phyloP scores from a whole-genome alignment of 2,888 invertebrate species.

The Cyclophora albipunctata region DNA sequence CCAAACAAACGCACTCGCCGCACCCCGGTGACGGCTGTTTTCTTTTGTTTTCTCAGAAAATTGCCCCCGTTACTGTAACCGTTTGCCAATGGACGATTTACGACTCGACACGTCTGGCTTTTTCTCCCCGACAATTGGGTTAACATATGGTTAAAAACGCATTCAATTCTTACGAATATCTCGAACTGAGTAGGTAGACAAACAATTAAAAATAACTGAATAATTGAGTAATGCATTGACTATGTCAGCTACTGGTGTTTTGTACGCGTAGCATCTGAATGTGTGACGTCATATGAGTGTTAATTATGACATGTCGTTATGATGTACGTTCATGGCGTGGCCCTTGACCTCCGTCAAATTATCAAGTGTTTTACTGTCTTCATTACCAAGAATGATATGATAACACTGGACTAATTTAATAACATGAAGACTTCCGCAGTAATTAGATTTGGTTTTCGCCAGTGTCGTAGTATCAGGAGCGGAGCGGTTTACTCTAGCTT shows the following conservation, averaged over 20 bases:
- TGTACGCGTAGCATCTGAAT: too few relatives aligned
- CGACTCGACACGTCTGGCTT: conserved; percentile 14
- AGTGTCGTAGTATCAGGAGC: too few relatives aligned
- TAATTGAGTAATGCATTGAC: too few relatives aligned
- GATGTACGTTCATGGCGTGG: neutral
- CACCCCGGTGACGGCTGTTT: conserved; percentile 16
- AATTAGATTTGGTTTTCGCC: too few relatives aligned
- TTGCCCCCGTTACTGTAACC: conserved; percentile 8
- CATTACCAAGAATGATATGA: too few relatives aligned
- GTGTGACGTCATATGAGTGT: neutral
- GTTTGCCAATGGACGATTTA: conserved; percentile 9
- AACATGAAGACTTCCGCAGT: too few relatives aligned
- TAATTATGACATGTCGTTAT: neutral
- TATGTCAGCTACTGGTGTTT: too few relatives aligned
- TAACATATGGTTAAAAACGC: conserved; percentile 15
- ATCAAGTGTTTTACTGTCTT: too few relatives aligned
- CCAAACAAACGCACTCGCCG: conserved; percentile 39
- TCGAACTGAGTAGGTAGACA: neutral
- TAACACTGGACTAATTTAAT: too few relatives aligned
- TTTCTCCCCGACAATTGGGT: conserved; percentile 14
- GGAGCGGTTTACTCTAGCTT: too few relatives aligned
- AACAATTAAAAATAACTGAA: too few relatives aligned
- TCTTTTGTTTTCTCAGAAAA: conserved; percentile 27
- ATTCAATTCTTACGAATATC: neutral
- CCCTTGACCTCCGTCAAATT: too few relatives aligned